A percentile compares a stretch with the other conserved stretches of the same genome.
Evolutionary conservation across 2,797 vertebrate genomes (phyloP).

Genomic region (Rhabdomys pumilio): DNA sequence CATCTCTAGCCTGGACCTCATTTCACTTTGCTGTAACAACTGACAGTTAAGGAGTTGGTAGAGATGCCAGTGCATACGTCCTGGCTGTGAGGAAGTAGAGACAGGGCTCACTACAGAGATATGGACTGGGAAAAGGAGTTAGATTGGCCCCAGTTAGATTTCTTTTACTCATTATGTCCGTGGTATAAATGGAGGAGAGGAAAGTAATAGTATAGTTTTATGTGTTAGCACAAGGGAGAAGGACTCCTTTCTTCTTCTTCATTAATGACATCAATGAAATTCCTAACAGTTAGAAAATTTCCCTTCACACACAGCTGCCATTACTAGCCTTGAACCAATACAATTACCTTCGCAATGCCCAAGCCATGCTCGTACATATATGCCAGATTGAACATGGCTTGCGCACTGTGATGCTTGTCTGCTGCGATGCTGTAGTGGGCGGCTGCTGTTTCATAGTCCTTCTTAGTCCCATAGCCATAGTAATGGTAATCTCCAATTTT

Average conservation of each 20-base stretch:
- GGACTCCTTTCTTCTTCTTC: slow-evolving; percentile 7
- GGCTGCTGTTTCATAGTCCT: slow-evolving; percentile 84
- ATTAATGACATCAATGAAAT: slow-evolving; percentile 19
- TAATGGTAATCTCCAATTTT: slow-evolving; percentile 88
- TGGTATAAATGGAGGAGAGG: slow-evolving; percentile 33
- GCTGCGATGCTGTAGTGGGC: slow-evolving; percentile 86
- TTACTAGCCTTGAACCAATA: not conserved
- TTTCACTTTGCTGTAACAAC: slow-evolving; percentile 45
- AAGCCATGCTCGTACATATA: slow-evolving; percentile 88
- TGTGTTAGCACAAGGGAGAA: not conserved
- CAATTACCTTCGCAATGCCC: slow-evolving; percentile 86
- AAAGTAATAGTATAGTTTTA: not conserved
- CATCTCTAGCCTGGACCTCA: not conserved
- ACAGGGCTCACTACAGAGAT: not conserved
- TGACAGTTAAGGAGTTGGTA: not conserved
- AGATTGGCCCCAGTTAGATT: not conserved
- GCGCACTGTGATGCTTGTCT: slow-evolving; percentile 82
- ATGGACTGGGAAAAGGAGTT: slow-evolving; percentile 34
- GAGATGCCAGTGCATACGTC: slow-evolving; percentile 35
- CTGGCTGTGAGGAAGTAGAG: not conserved
- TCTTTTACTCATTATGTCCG: slow-evolving; percentile 37
- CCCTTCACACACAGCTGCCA: not conserved
- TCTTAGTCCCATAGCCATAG: slow-evolving; percentile 87
- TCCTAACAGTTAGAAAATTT: slow-evolving; percentile 48
- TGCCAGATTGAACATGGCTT: slow-evolving; percentile 88